Conservation (phyloP, 2,113 vertebrate genomes). For the Sebastes fasciatus region DNA sequence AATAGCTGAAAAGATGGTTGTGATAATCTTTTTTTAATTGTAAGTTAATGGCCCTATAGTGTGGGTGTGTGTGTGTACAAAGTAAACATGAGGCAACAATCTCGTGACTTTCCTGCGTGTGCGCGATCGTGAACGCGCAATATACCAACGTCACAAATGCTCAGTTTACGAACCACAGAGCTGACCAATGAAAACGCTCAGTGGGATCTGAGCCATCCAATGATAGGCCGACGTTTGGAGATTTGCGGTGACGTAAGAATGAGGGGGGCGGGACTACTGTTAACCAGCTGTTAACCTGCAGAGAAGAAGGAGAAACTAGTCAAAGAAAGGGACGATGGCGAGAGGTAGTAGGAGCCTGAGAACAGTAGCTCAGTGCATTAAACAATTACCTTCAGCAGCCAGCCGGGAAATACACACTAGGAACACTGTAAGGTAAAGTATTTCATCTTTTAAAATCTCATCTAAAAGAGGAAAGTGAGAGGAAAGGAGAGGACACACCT, state of each 20-base stretch:
- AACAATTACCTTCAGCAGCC: conserved; percentile 66
- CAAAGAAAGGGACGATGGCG: conserved; percentile 80
- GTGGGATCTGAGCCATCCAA: conserved; percentile 22
- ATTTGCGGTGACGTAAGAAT: not conserved
- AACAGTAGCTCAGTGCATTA: conserved; percentile 79
- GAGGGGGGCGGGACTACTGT: not conserved
- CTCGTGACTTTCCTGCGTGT: conserved; percentile 77
- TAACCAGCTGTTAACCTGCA: too few relatives aligned
- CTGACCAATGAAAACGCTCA: conserved; percentile 59
- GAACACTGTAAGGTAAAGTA: conserved; percentile 78
- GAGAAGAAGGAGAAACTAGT: conserved; percentile 4
- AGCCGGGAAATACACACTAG: conserved; percentile 67
- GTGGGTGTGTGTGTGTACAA: not conserved
- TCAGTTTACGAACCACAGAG: not conserved
- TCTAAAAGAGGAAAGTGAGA: not conserved
- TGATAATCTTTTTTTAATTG: not conserved
- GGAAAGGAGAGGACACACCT: not conserved
- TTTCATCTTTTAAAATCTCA: not conserved
- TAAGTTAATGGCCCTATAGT: not conserved
- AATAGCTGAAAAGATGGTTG: not conserved
- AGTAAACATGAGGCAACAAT: conserved; percentile 68
- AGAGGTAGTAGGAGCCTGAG: conserved; percentile 78
- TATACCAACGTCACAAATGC: conserved; percentile 3
- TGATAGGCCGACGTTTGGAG: conserved; percentile 3
- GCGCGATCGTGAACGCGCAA: conserved; percentile 14